phyloP scores from a whole-genome alignment of 2,797 vertebrate species.

The Jordanella pulchra region DNA sequence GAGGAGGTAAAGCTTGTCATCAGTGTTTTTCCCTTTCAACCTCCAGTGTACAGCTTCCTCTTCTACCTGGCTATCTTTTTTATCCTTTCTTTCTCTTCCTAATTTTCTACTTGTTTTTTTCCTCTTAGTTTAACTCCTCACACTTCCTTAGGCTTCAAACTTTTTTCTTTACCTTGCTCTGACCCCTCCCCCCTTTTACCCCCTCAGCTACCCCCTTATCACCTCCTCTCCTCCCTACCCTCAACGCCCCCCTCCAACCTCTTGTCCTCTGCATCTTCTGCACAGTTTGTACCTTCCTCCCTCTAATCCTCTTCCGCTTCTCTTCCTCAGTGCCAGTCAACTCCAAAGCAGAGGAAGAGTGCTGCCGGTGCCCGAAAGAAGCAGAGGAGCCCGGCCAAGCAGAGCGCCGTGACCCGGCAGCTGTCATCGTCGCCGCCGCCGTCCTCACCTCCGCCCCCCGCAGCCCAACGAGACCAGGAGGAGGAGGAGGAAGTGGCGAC shows the following conservation, averaged over 20 bases:
- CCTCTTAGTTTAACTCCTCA: constrained; percentile 28
- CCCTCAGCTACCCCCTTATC: constrained; percentile 13
- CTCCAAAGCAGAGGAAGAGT: constrained; percentile 78
- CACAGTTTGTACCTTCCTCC: constrained; percentile 10
- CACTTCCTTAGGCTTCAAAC: neutral
- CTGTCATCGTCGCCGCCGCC: constrained; percentile 6
- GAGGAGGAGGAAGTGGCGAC: constrained; percentile 45
- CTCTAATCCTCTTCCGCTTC: constrained; percentile 31
- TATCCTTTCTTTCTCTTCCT: neutral
- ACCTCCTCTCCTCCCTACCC: constrained; percentile 14
- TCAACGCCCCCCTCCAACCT: neutral
- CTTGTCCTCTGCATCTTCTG: constrained; percentile 6
- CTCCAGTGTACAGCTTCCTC: neutral
- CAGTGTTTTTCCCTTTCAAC: constrained; percentile 20
- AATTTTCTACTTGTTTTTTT: constrained; percentile 11
- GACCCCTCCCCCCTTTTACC: constrained; percentile 16
- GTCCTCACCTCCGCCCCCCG: constrained; percentile 15
- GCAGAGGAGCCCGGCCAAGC: constrained; percentile 64
- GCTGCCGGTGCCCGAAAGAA: constrained; percentile 69
- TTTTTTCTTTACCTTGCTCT: constrained; percentile 23
- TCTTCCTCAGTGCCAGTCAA: constrained; percentile 75
- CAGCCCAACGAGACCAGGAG: constrained; percentile 34
- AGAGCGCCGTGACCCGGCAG: constrained; percentile 49
- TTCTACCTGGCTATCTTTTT: constrained; percentile 3
- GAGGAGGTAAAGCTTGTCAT: constrained; percentile 15